phyloP scores from a whole-genome alignment of 2,113 vertebrate genomes.

The Pituophis catenifer region DNA sequence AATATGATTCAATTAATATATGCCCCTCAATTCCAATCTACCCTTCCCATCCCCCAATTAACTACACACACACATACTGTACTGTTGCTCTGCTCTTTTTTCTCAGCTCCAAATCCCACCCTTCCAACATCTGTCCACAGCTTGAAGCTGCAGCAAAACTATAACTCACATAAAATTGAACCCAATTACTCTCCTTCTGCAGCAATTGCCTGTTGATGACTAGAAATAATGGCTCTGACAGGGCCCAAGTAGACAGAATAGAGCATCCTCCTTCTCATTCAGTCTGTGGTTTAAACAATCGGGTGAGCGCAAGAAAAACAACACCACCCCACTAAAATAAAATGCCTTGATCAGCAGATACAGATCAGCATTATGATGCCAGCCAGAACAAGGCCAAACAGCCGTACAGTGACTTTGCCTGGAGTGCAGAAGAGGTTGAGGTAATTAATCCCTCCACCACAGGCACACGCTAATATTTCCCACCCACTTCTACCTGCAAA shows the following conservation, averaged over 20 bases:
- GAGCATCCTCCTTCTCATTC: background rate
- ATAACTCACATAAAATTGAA: background rate
- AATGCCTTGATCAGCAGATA: background rate
- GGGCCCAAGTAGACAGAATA: background rate
- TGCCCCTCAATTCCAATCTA: background rate
- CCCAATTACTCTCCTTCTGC: background rate
- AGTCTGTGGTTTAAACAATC: background rate
- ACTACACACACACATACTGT: background rate
- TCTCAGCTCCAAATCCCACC: conserved; percentile 43
- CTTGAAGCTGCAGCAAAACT: conserved; percentile 17
- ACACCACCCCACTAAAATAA: background rate
- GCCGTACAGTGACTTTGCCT: background rate
- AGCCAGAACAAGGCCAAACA: background rate
- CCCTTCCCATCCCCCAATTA: background rate
- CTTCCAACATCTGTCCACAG: conserved; percentile 47
- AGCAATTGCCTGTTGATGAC: conserved; percentile 14
- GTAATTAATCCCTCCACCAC: background rate
- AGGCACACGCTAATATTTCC: background rate
- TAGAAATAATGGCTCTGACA: conserved; percentile 32
- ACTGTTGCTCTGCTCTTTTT: background rate
- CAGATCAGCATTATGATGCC: background rate
- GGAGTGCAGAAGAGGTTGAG: background rate
- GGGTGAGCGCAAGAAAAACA: background rate
- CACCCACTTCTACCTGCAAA: background rate
- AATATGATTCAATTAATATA: conserved; percentile 24